phyloP scores from a whole-genome alignment of 2,797 vertebrate genomes.

The Phyllotis vaccarum region DNA sequence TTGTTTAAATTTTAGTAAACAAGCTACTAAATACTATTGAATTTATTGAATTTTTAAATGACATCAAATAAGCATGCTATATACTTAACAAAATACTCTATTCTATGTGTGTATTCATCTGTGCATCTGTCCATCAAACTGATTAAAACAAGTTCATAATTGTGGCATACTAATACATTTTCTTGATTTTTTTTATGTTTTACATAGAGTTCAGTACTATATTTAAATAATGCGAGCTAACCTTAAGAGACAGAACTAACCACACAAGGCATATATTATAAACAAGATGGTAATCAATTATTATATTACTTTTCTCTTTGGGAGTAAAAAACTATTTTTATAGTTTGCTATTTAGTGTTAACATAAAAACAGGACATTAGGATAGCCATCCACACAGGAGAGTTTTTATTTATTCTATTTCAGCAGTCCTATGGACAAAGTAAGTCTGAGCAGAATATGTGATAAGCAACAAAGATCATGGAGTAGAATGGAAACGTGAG shows the following conservation, averaged over 20 bases:
- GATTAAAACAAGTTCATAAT: not conserved
- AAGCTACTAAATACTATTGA: not conserved
- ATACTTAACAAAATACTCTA: not conserved
- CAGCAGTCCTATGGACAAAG: not conserved
- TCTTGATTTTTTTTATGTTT: not conserved
- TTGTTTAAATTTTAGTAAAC: not conserved
- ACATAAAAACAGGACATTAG: not conserved
- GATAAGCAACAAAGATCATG: not conserved
- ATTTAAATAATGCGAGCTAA: not conserved
- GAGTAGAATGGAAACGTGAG: not conserved
- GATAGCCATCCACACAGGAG: not conserved
- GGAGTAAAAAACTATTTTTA: not conserved
- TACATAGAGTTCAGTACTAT: not conserved
- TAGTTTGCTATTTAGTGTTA: not conserved
- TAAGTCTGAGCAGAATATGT: not conserved
- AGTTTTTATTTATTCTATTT: conserved; percentile 31
- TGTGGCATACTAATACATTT: not conserved
- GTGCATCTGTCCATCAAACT: not conserved
- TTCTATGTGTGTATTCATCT: not conserved
- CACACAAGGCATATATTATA: not conserved
- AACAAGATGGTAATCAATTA: not conserved
- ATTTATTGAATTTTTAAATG: not conserved
- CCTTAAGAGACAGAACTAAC: not conserved
- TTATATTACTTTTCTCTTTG: not conserved
- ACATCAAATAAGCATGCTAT: not conserved